Conservation (phyloP, 2,888 invertebrate species). For the Caenorhabditis parvicauda region DNA sequence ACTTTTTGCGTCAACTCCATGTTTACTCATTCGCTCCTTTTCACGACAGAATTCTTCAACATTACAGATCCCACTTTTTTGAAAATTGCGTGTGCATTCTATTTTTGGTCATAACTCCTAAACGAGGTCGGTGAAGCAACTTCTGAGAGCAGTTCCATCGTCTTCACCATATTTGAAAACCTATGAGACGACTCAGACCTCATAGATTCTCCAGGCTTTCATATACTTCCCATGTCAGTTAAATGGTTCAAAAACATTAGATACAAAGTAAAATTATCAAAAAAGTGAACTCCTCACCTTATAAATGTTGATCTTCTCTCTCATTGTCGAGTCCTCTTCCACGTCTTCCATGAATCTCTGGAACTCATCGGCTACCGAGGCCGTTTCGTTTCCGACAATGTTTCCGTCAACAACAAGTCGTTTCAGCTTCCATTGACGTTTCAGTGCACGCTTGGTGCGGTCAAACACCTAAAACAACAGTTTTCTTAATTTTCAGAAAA, state of each 20-base stretch:
- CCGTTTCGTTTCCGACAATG: constrained; percentile 62
- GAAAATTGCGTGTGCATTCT: neutral
- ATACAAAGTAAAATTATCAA: neutral
- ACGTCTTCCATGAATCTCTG: constrained; percentile 83
- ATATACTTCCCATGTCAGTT: too few species aligned
- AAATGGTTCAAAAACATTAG: too few species aligned
- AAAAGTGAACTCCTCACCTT: constrained; percentile 36
- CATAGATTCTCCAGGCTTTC: too few species aligned
- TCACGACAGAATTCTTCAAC: too few species aligned
- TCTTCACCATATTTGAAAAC: too few species aligned
- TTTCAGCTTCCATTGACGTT: constrained; percentile 84
- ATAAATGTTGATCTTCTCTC: constrained; percentile 91
- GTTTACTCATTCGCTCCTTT: too few species aligned
- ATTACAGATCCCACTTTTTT: too few species aligned
- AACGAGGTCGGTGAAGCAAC: too few species aligned
- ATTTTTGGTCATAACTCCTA: neutral
- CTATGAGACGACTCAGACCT: too few species aligned
- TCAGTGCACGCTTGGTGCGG: constrained; percentile 73
- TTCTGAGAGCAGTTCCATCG: too few species aligned
- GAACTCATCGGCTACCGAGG: constrained; percentile 63
- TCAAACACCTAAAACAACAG: constrained; percentile 63
- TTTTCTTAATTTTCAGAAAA: neutral
- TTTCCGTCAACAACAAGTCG: constrained; percentile 72
- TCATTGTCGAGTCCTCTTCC: constrained; percentile 85
- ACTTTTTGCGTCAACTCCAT: too few species aligned